Evolutionary conservation across 2,888 invertebrate species (phyloP), one percentile per base, ranked within the genome.

Genomic region (Hipparchia semele): DNA sequence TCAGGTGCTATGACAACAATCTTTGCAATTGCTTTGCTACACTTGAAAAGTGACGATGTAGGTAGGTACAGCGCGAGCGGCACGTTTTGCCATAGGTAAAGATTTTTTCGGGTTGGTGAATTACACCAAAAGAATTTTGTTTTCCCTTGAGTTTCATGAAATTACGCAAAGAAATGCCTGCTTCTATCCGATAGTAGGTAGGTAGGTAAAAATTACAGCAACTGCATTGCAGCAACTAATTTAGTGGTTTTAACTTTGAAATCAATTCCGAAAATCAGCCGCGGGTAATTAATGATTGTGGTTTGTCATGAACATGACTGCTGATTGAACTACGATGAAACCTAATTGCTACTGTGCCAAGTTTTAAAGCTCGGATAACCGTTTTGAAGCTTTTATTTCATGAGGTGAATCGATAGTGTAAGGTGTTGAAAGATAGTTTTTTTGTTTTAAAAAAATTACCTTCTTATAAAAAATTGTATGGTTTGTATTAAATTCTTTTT

Each of bases 191-290:
- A 39, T 39, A 39, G 39, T 39, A 5, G 2, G 39, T 4, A 39
- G 39, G 39, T 49, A 8, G 6, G 46, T 46, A 49, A 49, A 49
- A 49, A 49, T 58, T 39, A 45, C 9, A 70, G 66, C 54, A 54
- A 68, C 75, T 75, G 75, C 75, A 76, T 61, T 76, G 76, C 74
- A 71, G 51, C 72, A 73, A 74, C 12, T 7, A 7, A 49, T 74
- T 70, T 68, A 64, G 67, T 73, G 51, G 72, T 70, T 58, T 59
- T 33, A 65, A 65, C 51, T 65, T 65, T 49, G 62, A 53, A 72
- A 62, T 70, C 68, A 46, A 68, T 72, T 66, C 69, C 39, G 70
- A 71, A 68, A 66, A 72, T 60, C 45, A 53, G n/a, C 56, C 58
- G 68, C 71, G 71, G 66, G 71, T 68, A 74, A 74, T 76, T 72